phyloP scores from a whole-genome alignment of 2,888 invertebrate species.

The Drosophila cracens region DNA sequence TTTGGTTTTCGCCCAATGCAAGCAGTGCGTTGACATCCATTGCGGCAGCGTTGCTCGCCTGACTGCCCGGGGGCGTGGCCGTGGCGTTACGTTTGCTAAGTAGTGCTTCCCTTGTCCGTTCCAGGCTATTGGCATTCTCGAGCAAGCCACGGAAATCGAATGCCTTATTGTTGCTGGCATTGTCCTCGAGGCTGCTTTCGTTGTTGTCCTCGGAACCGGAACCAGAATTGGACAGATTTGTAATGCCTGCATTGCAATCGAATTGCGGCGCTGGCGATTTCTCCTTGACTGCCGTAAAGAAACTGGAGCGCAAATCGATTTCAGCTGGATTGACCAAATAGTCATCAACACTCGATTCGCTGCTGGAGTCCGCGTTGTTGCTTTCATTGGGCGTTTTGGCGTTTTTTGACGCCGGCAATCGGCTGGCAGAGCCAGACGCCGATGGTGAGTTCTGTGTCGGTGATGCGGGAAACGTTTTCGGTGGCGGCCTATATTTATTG shows the following conservation, averaged over 20 bases:
- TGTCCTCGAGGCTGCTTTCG: constrained; percentile 71
- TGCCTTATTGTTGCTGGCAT: constrained; percentile 52
- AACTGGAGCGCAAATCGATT: constrained; percentile 86
- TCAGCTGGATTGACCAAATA: constrained; percentile 86
- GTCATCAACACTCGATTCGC: constrained; percentile 48
- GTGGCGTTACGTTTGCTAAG: constrained; percentile 67
- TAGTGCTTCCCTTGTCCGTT: constrained; percentile 86
- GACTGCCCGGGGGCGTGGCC: constrained; percentile 26
- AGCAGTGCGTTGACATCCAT: constrained; percentile 88
- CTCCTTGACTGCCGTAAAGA: constrained; percentile 84
- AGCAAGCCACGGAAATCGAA: constrained; percentile 86
- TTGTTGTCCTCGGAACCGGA: constrained; percentile 82
- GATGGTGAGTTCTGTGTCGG: constrained; percentile 76
- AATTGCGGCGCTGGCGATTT: constrained; percentile 77
- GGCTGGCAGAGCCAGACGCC: constrained; percentile 67
- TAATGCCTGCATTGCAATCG: constrained; percentile 83
- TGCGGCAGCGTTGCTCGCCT: constrained; percentile 60
- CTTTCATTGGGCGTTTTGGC: constrained; percentile 78
- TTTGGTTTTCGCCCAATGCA: constrained; percentile 87
- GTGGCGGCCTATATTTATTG: constrained; percentile 81
- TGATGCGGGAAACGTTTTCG: constrained; percentile 76
- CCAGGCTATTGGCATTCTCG: constrained; percentile 87
- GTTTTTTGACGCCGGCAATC: constrained; percentile 80
- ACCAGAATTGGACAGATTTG: constrained; percentile 80
- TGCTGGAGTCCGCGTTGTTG: constrained; percentile 59